Conservation (phyloP, 2,797 vertebrate species). For the Cuculus canorus region DNA sequence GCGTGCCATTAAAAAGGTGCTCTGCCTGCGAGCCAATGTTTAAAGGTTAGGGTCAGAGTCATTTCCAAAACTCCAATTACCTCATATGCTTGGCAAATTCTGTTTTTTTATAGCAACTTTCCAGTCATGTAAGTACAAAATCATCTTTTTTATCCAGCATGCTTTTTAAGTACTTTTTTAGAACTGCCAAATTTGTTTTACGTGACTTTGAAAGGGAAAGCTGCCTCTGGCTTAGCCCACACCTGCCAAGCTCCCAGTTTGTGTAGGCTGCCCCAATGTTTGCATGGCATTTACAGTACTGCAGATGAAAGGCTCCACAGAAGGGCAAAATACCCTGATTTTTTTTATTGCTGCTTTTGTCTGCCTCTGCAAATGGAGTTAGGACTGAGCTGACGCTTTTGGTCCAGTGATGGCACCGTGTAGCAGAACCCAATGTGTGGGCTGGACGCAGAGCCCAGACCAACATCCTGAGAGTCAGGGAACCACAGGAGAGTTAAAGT, state of each 20-base stretch:
- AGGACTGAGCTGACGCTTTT: not conserved
- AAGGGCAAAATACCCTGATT: constrained; percentile 2
- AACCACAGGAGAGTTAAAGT: not conserved
- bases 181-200: constrained; percentile 25
- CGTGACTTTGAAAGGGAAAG: not conserved
- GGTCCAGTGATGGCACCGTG: not conserved
- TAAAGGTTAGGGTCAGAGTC: constrained; percentile 48
- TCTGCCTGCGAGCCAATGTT: not conserved
- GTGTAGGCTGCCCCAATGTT: constrained; percentile 27
- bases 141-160: not conserved
- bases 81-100: constrained; percentile 44
- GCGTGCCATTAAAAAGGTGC: constrained; percentile 15
- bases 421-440: not conserved
- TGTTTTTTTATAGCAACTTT: constrained; percentile 43
- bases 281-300: not conserved
- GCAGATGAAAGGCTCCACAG: constrained; percentile 3
- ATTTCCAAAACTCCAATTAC: constrained; percentile 45
- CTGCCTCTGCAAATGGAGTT: not conserved
- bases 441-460: not conserved
- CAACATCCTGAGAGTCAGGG: not conserved
- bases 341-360: not conserved
- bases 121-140: constrained; percentile 40
- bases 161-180: constrained; percentile 18
- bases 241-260: not conserved
- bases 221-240: constrained; percentile 22